Percentiles rank a stretch among this genome's conserved stretches.
phyloP scores from a whole-genome alignment of 2,888 invertebrate species.

The Galeruca laticollis region DNA sequence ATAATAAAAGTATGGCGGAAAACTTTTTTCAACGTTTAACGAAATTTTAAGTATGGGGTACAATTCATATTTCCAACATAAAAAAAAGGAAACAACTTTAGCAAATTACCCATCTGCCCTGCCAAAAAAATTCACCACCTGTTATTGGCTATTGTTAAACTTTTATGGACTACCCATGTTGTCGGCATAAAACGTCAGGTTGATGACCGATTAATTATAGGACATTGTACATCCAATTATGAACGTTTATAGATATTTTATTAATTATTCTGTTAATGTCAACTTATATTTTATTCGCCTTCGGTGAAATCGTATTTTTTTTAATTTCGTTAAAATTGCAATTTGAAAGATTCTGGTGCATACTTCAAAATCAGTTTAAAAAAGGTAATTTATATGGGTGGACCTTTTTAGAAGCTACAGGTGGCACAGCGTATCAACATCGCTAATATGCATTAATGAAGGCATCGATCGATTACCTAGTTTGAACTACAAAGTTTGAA shows the following conservation, averaged over 20 bases:
- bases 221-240: constrained; percentile 8
- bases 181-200: constrained; percentile 1
- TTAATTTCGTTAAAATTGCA: no score
- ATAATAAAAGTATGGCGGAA: no score
- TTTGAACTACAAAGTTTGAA: no score
- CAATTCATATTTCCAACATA: background rate
- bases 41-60: background rate
- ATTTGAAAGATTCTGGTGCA: no score
- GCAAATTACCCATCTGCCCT: constrained; percentile 11
- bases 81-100: background rate
- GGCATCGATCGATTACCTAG: no score
- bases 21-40: background rate
- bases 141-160: constrained; percentile 4
- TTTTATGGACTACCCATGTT: constrained; percentile 9
- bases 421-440: no score
- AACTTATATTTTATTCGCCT: background rate
- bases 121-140: constrained; percentile 6
- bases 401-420: no score
- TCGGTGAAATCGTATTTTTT: no score
- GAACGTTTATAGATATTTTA: constrained; percentile 1
- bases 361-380: no score
- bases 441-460: no score
- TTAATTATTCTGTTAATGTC: background rate
- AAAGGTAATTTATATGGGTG: no score
- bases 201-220: constrained; percentile 9